These are phyloP conservation scores for Timandra comae DNA, from an alignment of 2,888 invertebrate genomes.

Conservation along the genomic window DNA sequence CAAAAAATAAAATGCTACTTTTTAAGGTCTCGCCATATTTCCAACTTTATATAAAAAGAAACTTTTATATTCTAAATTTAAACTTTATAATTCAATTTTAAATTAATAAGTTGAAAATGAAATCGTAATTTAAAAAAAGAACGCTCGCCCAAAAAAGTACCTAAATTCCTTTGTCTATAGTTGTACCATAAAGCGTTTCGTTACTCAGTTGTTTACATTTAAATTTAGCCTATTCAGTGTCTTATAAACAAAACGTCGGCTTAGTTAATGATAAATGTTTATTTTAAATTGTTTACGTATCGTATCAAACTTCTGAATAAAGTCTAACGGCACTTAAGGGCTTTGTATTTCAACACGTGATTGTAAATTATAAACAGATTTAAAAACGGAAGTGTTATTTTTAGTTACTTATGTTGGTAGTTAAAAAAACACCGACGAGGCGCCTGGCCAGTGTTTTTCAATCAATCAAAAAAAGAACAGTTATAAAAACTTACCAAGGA, in stretches of 20 bases:
- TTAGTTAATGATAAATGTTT: conserved; percentile 19
- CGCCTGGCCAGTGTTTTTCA: no score
- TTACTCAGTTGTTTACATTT: conserved; percentile 16
- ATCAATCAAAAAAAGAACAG: no score
- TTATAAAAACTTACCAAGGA: no score
- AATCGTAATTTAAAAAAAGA: no score
- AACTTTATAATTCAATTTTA: no score
- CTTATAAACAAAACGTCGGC: conserved; percentile 15
- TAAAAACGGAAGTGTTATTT: conserved; percentile 5
- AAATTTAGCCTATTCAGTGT: conserved; percentile 10
- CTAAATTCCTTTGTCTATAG: conserved; percentile 2
- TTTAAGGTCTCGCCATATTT: no score
- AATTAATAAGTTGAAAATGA: no score
- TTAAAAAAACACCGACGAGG: no score
- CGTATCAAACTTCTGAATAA: conserved; percentile 10
- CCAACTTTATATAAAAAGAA: no score
- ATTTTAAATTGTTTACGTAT: conserved; percentile 14
- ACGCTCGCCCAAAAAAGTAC: no score
- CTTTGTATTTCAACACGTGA: conserved; percentile 18
- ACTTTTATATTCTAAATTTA: no score
- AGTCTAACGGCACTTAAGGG: conserved; percentile 11
- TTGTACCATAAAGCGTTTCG: conserved; percentile 6
- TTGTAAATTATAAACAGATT: conserved; percentile 10
- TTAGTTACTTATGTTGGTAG: not conserved
- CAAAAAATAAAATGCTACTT: conserved; percentile 1